Evolutionary conservation across 2,888 invertebrate genomes (phyloP).

Genomic region (Lutraria lutraria): DNA sequence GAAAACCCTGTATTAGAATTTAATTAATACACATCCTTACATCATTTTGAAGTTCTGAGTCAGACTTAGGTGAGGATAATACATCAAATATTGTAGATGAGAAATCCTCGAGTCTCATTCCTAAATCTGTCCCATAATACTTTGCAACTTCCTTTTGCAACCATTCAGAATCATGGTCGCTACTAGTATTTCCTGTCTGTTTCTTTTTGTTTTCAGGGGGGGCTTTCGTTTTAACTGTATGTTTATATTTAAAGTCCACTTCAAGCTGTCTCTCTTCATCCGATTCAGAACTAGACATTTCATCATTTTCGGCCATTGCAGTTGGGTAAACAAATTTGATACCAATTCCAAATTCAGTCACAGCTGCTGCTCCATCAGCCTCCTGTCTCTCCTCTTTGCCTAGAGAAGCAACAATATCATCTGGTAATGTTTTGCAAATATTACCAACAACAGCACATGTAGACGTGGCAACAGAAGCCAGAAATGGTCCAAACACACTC

Average conservation of each 20-base stretch:
- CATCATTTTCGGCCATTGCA: slow-evolving; percentile 57
- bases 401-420: slow-evolving; percentile 72
- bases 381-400: slow-evolving; percentile 72
- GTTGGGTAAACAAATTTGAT: slow-evolving; percentile 77
- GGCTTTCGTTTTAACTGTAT: neutral
- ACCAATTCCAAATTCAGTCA: slow-evolving; percentile 78
- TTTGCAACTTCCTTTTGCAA: slow-evolving; percentile 73
- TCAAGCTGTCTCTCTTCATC: slow-evolving; percentile 76
- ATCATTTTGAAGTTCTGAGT: slow-evolving; percentile 85
- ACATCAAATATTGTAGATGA: slow-evolving; percentile 84
- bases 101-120: slow-evolving; percentile 80
- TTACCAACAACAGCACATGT: slow-evolving; percentile 79
- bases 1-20: neutral
- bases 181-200: slow-evolving; percentile 21
- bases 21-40: slow-evolving; percentile 69
- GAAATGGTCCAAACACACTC: slow-evolving; percentile 84
- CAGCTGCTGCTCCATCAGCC: slow-evolving; percentile 78
- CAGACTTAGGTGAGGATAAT: slow-evolving; percentile 80
- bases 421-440: slow-evolving; percentile 81
- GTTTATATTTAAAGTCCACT: slow-evolving; percentile 75
- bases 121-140: slow-evolving; percentile 77
- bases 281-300: slow-evolving; percentile 78
- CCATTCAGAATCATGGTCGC: slow-evolving; percentile 72
- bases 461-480: slow-evolving; percentile 83
- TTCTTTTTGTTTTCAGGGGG: slow-evolving; percentile 40